Evolutionary conservation across 2,113 vertebrate genomes (phyloP).

Genomic region (Calcarius ornatus): DNA sequence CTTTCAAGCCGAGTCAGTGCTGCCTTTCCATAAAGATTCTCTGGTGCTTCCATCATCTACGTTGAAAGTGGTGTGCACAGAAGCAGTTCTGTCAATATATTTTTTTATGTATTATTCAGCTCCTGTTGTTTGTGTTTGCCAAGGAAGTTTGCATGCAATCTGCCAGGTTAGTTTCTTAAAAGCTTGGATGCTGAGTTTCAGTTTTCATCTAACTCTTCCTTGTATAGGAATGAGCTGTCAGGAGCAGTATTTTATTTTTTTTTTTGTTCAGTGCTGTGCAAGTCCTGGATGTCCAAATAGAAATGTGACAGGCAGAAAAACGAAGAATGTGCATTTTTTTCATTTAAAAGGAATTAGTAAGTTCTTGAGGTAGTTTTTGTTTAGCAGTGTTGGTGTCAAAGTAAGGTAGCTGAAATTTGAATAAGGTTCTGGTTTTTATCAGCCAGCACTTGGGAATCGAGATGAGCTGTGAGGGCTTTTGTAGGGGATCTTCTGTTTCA

Average conservation of each 20-base stretch:
- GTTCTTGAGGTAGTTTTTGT: not conserved
- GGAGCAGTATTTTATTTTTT: not conserved
- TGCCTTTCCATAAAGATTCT: conserved; percentile 14
- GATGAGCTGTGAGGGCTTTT: not conserved
- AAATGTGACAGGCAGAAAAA: not conserved
- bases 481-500: not conserved
- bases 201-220: conserved; percentile 6
- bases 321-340: not conserved
- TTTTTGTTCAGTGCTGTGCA: not conserved
- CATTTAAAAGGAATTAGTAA: not conserved
- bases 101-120: conserved; percentile 48
- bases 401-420: not conserved
- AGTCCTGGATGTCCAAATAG: not conserved
- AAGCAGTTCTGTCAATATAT: not conserved
- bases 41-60: not conserved
- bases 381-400: not conserved
- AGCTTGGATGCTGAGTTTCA: conserved; percentile 34
- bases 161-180: conserved; percentile 24
- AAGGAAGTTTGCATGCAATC: conserved; percentile 1
- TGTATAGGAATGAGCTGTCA: not conserved
- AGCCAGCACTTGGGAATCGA: not conserved
- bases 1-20: conserved; percentile 27
- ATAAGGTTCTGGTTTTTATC: not conserved
- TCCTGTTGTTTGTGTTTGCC: not conserved
- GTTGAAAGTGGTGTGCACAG: not conserved